Evolutionary conservation across 2,113 vertebrate species (phyloP).

Genomic region (Puma concolor): DNA sequence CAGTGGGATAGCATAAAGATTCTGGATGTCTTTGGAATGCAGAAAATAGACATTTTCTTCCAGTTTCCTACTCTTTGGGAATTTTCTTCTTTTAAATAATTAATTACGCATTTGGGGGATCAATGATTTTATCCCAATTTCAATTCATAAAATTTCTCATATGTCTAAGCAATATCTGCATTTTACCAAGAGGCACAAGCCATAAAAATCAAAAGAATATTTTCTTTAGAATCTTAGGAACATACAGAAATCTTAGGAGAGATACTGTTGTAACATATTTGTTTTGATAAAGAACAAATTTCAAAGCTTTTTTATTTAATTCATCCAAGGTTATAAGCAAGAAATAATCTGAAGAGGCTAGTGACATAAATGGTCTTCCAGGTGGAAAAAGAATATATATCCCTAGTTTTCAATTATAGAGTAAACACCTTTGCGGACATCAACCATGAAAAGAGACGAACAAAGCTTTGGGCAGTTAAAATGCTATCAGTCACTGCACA

Average conservation of each 20-base stretch:
- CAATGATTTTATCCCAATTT: background rate
- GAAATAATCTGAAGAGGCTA: background rate
- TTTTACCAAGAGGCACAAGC: background rate
- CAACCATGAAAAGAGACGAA: background rate
- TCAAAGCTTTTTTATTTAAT: constrained; percentile 39
- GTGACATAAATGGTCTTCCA: background rate
- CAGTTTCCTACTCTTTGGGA: background rate
- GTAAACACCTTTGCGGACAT: background rate
- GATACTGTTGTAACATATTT: background rate
- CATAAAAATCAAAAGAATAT: constrained; percentile 23
- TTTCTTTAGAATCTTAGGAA: background rate
- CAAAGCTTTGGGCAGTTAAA: background rate
- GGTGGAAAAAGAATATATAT: background rate
- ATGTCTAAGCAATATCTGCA: background rate
- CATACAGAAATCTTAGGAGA: background rate
- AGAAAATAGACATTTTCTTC: background rate
- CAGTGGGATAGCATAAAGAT: background rate
- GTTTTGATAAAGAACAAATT: background rate
- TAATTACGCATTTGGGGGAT: background rate
- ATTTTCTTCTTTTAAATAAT: constrained; percentile 26
- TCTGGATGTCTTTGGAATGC: background rate
- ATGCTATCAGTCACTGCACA: background rate
- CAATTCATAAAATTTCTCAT: background rate
- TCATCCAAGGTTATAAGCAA: constrained; percentile 9
- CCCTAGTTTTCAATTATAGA: background rate